Evolutionary conservation across 2,888 invertebrate genomes (phyloP), one percentile per base, ranked within the genome.

Genomic region (Blastobasis lacticolella): DNA sequence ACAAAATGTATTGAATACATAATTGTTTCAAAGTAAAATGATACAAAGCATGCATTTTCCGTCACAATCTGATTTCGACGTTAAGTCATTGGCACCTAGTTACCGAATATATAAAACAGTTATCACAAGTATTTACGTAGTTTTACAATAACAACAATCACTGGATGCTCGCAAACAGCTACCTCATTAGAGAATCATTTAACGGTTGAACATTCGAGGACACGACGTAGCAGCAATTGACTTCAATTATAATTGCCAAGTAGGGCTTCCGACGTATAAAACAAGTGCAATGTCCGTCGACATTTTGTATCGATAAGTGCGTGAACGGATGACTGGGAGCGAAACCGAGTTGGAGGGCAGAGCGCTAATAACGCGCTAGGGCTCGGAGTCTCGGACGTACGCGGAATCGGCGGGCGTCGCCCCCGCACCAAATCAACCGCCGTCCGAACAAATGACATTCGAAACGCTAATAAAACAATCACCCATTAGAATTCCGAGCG

Each of bases 291-390:
- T 68, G 69, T 75, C 71, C 71, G 68, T 70, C 62, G 64, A 68
- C 70, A 69, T 69, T 68, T 70, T 70, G 67, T 67, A 66, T 63
- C 68, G 66, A 74, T 74, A 75, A 69, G 23, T 23, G 23, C 23
- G 23, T 61, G 64, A 72, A 68, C 69, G 64, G 23, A 23, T 23
- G 23, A 3, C 23, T 23, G 23, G 76, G 77, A 75, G 77, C 73
- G 70, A 73, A 75, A 75, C 67, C 63, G 62, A 71, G 69, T 63
- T 69, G 60, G 67, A 80, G 67, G 61, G 58, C 70, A 66, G 71
- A 55, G 65, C 73, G 76, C 75, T 71, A 69, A 69, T 76, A 78
- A 81, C 74, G 75, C 79, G 75, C 73, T 71, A 62, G 70, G 70
- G 65, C 69, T 61, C 61, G 64, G 60, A 59, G 59, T 58, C 58